Evolutionary conservation across 2,113 vertebrate genomes (phyloP), one percentile per base, ranked within the genome.

Genomic region (Hystrix cristata): DNA sequence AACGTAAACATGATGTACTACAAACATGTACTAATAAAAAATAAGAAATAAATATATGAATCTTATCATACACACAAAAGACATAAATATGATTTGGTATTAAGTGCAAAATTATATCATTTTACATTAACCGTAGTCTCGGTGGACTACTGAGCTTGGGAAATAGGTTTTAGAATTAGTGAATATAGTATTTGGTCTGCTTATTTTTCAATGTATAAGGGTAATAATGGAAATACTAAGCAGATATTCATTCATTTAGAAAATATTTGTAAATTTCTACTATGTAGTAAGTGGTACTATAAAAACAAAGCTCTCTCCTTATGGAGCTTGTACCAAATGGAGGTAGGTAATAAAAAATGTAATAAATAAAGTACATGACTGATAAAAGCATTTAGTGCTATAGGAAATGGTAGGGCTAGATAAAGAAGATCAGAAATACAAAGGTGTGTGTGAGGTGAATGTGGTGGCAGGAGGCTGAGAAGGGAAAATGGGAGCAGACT

Each of bases 151-250:
- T 81, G 19, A 76, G 4, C 18, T 81, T 95, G 46, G 10, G 91
- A 82, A 83, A 60, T 8, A 86, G 59, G 62, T 46, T n/a, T 43
- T 31, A 88, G 38, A 94, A 72, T 59, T 87, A 96, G 51, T 80
- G 16, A 76, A 89, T 86, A 76, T 69, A 79, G 46, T 82, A 74
- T 53, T 76, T 78, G 38, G 7, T 19, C 1, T 93, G 21, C 65
- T 90, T 88, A 64, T 51, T 94, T 95, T 87, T 95, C 5, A 95
- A 60, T 12, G 76, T 31, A 65, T 81, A 91, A 65, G 16, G 67
- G 79, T 29, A 53, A 87, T 86, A 64, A 65, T 34, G 25, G 6
- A 67, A 86, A 72, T 67, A 72, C 16, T 67, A 89, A 96, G 43
- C 59, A 4, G 91, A n/a, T 60, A 69, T 72, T 92, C 23, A 62